Conservation (phyloP, 2,113 vertebrate species). For the Phaethornis superciliosus region DNA sequence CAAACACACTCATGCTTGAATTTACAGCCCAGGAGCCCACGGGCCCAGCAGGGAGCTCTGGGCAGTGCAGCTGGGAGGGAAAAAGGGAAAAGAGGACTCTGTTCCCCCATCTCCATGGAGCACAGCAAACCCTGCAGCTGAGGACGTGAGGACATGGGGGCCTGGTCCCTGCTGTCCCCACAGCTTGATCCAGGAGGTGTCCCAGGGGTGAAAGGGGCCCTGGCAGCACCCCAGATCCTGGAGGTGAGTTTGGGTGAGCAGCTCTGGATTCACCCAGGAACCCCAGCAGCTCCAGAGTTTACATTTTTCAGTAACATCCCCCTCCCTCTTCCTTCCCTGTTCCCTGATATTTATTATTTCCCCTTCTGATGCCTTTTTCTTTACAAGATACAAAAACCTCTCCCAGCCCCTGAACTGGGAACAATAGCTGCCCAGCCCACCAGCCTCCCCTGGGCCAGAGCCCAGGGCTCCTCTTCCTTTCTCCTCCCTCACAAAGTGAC, state of each 20-base stretch:
- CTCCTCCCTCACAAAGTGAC: not conserved
- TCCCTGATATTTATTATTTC: constrained; percentile 1
- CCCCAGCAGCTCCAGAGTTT: not conserved
- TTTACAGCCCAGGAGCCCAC: not conserved
- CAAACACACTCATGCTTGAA: rapidly evolving
- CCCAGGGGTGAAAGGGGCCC: rapidly evolving
- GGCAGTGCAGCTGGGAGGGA: not conserved
- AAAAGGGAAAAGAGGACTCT: too few relatives aligned
- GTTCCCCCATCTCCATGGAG: not conserved
- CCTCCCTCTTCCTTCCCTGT: not conserved
- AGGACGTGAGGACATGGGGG: too few relatives aligned
- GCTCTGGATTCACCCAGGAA: rapidly evolving
- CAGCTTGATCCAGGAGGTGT: too few relatives aligned
- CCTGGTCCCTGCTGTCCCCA: not conserved
- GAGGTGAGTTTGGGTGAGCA: not conserved
- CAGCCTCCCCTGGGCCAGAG: not conserved
- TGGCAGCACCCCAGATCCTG: not conserved
- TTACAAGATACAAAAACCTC: not conserved
- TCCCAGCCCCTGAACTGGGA: not conserved
- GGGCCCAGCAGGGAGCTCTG: not conserved
- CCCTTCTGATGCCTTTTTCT: not conserved
- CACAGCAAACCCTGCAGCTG: not conserved
- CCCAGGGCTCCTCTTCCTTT: too few relatives aligned
- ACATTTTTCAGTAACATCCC: not conserved
- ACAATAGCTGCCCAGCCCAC: not conserved